A percentile compares a stretch with the other conserved stretches of the same genome.
phyloP scores from a whole-genome alignment of 2,888 invertebrate genomes.

The Phania funesta region DNA sequence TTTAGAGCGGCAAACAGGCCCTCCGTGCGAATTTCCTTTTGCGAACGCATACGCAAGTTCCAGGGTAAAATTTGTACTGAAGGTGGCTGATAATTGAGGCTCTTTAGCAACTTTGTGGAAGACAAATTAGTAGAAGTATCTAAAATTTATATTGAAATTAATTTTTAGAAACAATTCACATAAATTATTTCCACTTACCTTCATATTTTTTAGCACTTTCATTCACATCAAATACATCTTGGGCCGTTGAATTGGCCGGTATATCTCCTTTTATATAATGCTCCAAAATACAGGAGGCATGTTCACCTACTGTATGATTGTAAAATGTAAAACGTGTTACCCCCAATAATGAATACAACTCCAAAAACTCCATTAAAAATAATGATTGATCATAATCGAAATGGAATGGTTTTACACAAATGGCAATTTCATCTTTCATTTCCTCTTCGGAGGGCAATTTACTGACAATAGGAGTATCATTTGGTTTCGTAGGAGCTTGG shows the following conservation, averaged over 20 bases:
- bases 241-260: constrained; percentile 77
- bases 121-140: constrained; percentile 20
- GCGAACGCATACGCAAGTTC: constrained; percentile 92
- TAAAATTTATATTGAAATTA: neutral
- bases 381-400: constrained; percentile 92
- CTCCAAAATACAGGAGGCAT: constrained; percentile 88
- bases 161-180: neutral
- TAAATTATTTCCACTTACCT: neutral
- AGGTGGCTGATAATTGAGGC: constrained; percentile 74
- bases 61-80: constrained; percentile 80
- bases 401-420: constrained; percentile 95
- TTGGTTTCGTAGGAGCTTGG: neutral
- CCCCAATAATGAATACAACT: constrained; percentile 91
- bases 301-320: constrained; percentile 91
- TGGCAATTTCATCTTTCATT: constrained; percentile 83
- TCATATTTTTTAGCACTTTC: constrained; percentile 45
- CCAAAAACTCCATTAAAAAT: constrained; percentile 93
- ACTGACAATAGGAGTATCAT: neutral
- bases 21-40: constrained; percentile 95
- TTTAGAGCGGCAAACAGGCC: constrained; percentile 95
- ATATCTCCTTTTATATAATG: constrained; percentile 82
- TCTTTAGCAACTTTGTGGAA: constrained; percentile 49
- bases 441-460: constrained; percentile 74
- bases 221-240: constrained; percentile 73
- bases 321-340: constrained; percentile 94